Evolutionary conservation across 2,888 invertebrate species (phyloP).

Genomic region (Cenopis cana): DNA sequence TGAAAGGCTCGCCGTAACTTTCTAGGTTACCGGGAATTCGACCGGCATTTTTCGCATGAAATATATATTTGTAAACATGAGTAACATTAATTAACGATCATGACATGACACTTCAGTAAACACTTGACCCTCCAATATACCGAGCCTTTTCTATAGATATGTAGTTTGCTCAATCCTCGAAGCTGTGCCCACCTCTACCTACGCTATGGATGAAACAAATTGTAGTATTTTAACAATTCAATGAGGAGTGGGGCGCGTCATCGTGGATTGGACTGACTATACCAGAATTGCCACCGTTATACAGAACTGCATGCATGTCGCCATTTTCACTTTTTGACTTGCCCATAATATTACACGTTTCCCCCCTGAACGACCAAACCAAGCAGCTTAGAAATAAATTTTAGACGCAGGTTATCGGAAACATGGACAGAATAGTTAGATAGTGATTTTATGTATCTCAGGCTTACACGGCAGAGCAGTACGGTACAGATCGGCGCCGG

Average conservation of each 20-base stretch:
- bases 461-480: conserved; percentile 34
- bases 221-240: too few species aligned
- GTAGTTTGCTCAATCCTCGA: too few species aligned
- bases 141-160: too few species aligned
- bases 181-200: background rate
- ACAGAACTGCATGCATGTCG: background rate
- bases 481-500: conserved; percentile 55
- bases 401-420: conserved; percentile 14
- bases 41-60: background rate
- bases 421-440: conserved; percentile 17
- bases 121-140: background rate
- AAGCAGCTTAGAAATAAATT: background rate
- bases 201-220: background rate
- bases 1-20: background rate
- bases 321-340: background rate
- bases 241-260: too few species aligned
- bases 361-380: background rate
- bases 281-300: too few species aligned
- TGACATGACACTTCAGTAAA: conserved; percentile 25
- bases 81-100: conserved; percentile 9
- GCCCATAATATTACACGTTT: background rate
- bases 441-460: conserved; percentile 30
- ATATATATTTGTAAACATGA: background rate
- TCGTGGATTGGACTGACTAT: too few species aligned
- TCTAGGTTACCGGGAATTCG: background rate